Evolutionary conservation across 2,888 invertebrate species (phyloP), one percentile per base, ranked within the genome.

Genomic region (Drosophila pseudotalamancana): DNA sequence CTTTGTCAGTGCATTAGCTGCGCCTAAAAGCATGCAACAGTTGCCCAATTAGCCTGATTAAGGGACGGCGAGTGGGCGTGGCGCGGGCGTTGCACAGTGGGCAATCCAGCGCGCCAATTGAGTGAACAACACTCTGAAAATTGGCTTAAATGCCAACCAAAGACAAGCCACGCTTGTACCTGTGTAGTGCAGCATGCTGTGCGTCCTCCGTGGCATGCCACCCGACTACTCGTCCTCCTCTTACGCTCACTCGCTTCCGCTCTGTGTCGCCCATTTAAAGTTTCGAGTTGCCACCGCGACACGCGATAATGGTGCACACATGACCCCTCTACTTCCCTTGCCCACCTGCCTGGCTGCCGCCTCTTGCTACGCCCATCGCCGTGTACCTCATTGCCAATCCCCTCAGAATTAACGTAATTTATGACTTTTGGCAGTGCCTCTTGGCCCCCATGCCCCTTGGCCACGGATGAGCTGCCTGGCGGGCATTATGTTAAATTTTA

Each of bases 401-500:
- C 31, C 29, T 9, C 35, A 19, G 75, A 56, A 61, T 64, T 62
- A 61, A 66, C 39, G 43, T 78, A 70, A 75, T 74, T 78, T 70
- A 75, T 70, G 67, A 60, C 71, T 78, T 67, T 75, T 51, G 55
- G 37, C 56, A 27, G 40, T 42, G 12, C 14, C 31, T 40, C 18
- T 21, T 51, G 21, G 6, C 16, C 34, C 6, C 16, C 25, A 12
- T 27, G 5, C n/a, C 23, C 14, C 18, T 29, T n/a, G 11, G 12
- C 35, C n/a, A 8, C 19, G 54, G 56, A 50, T 64, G 37, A 63
- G 53, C 19, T 34, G 21, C 40, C 35, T 27, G 40, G 6, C 48
- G 40, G 56, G 59, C 60, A 75, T 83, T 70, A 63, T 72, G 83
- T 70, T 80, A 56, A 76, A 68, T 66, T 83, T 72, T 54, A 83